A percentile compares a stretch with the other conserved stretches of the same genome.
Evolutionary conservation across 2,797 vertebrate species (phyloP).

Genomic region (Oreochromis grahami): DNA sequence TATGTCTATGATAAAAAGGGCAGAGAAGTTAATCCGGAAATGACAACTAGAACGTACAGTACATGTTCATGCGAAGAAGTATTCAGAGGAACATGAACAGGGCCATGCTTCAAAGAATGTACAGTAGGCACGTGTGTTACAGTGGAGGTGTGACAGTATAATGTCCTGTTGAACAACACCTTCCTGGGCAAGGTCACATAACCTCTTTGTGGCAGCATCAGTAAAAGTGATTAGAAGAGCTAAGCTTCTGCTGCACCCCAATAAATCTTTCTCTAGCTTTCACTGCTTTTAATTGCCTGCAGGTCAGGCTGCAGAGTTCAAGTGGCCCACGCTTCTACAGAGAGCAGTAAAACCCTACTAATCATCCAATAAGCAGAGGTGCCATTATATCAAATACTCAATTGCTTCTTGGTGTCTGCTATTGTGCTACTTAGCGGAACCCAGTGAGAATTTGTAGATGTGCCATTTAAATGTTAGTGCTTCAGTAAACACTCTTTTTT

Average conservation of each 20-base stretch:
- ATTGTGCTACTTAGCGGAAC: not conserved
- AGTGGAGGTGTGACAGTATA: not conserved
- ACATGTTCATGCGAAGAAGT: not conserved
- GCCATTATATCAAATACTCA: constrained; percentile 17
- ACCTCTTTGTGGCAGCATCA: not conserved
- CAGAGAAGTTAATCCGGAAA: not conserved
- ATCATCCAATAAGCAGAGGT: constrained; percentile 26
- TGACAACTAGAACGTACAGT: not conserved
- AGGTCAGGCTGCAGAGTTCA: constrained; percentile 38
- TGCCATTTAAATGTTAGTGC: not conserved
- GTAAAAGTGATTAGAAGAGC: constrained; percentile 36
- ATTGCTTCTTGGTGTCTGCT: not conserved
- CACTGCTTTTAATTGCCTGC: constrained; percentile 21
- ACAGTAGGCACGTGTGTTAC: not conserved
- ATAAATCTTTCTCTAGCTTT: constrained; percentile 3
- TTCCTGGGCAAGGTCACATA: constrained; percentile 17
- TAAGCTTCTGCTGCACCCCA: not conserved
- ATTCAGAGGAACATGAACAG: not conserved
- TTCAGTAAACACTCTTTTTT: not conserved
- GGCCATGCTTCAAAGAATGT: not conserved
- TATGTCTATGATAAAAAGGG: not conserved
- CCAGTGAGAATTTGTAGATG: not conserved
- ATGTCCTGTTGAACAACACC: not conserved
- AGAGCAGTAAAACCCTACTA: constrained; percentile 31
- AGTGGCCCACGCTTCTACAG: constrained; percentile 1